Evolutionary conservation across 2,797 vertebrate species (phyloP).

Genomic region (Hybognathus amarus): DNA sequence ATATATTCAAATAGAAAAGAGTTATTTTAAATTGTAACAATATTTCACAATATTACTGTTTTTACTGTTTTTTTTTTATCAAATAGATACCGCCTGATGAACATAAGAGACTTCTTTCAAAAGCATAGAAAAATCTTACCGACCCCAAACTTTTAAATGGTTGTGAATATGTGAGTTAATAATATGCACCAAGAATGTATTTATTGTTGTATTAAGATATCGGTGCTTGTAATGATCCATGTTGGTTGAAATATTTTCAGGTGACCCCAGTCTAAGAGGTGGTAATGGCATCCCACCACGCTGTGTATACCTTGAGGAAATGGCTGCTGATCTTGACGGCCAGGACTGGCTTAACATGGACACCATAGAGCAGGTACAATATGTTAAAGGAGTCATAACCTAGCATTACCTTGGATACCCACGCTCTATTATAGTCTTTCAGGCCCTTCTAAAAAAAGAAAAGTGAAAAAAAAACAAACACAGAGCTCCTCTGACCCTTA

Average conservation of each 20-base stretch:
- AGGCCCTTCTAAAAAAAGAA: too few relatives aligned
- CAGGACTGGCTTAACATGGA: constrained; percentile 99
- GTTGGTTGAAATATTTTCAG: constrained; percentile 67
- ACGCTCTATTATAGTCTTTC: too few relatives aligned
- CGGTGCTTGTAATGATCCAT: neutral
- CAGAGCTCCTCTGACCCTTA: too few relatives aligned
- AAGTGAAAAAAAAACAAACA: too few relatives aligned
- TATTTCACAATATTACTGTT: neutral
- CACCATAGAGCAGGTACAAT: constrained; percentile 91
- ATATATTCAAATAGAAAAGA: neutral
- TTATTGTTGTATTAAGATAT: neutral
- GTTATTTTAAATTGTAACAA: neutral
- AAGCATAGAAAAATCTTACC: neutral
- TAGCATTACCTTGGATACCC: too few relatives aligned
- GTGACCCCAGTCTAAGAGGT: constrained; percentile 91
- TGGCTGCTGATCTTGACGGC: constrained; percentile 92
- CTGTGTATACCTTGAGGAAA: constrained; percentile 94
- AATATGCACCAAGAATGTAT: neutral
- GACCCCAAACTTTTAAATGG: neutral
- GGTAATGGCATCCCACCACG: constrained; percentile 94
- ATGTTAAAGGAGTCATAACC: too few relatives aligned
- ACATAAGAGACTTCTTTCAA: neutral
- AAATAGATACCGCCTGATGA: neutral
- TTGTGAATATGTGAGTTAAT: neutral
- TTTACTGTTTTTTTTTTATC: neutral